These are phyloP conservation scores for Drosophila cyrtoloma DNA, from an alignment of 2,888 invertebrate species.

Conservation along the genomic window DNA sequence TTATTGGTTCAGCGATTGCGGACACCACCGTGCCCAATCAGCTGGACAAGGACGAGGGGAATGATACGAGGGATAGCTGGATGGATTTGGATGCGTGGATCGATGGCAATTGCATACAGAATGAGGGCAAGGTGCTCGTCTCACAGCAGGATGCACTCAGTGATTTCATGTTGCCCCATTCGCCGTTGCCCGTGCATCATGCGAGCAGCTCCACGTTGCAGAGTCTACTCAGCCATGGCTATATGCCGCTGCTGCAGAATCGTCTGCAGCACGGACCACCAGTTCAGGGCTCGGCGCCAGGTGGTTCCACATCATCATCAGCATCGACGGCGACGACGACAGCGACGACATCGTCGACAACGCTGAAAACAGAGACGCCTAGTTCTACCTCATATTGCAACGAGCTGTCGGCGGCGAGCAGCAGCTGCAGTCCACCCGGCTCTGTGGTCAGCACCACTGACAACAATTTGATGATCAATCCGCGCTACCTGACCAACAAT, in stretches of 20 bases:
- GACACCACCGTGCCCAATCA: constrained; percentile 93
- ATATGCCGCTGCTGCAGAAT: constrained; percentile 93
- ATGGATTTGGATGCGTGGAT: constrained; percentile 96
- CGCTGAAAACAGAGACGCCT: constrained; percentile 89
- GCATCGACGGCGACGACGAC: constrained; percentile 43
- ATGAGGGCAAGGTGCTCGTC: constrained; percentile 88
- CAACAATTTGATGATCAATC: constrained; percentile 89
- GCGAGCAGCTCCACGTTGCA: constrained; percentile 91
- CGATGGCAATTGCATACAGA: constrained; percentile 91
- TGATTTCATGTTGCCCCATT: constrained; percentile 89
- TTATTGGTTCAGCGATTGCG: constrained; percentile 95
- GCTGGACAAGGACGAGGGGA: constrained; percentile 89
- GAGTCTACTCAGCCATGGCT: constrained; percentile 91
- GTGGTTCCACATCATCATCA: constrained; percentile 9
- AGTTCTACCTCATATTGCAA: constrained; percentile 90
- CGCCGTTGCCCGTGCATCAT: constrained; percentile 88
- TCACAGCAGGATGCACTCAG: constrained; percentile 88
- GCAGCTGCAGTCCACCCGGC: constrained; percentile 92
- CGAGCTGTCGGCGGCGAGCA: constrained; percentile 88
- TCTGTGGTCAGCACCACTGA: constrained; percentile 94
- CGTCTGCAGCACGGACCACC: constrained; percentile 92
- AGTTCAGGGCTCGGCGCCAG: constrained; percentile 17
- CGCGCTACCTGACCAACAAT: constrained; percentile 86
- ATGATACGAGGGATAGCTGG: constrained; percentile 93
- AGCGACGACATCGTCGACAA: constrained; percentile 34